A percentile compares a stretch with the other conserved stretches of the same genome.
Conservation (phyloP, 2,797 vertebrate species). For the Galago senegalensis region DNA sequence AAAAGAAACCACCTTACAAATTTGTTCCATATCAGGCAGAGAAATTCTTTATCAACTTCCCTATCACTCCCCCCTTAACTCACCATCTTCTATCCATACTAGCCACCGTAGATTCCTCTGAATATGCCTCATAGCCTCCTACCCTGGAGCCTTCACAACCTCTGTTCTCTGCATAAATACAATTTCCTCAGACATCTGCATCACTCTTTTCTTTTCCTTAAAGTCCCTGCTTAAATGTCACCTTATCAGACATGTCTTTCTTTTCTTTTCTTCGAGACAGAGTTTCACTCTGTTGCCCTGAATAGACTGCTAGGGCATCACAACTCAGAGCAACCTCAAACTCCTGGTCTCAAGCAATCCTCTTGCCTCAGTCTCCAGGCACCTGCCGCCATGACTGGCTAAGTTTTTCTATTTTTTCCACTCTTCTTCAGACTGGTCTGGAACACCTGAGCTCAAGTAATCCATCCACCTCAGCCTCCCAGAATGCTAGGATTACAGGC, state of each 20-base stretch:
- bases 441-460: too few relatives aligned
- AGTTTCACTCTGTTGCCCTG: too few relatives aligned
- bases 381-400: too few relatives aligned
- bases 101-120: not conserved
- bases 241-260: not conserved
- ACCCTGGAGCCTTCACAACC: not conserved
- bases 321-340: too few relatives aligned
- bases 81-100: not conserved
- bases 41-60: not conserved
- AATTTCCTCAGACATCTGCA: not conserved
- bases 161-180: not conserved
- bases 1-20: not conserved
- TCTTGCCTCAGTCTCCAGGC: too few relatives aligned
- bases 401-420: too few relatives aligned
- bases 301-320: too few relatives aligned
- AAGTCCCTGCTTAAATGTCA: not conserved
- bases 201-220: not conserved
- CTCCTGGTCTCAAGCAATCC: too few relatives aligned
- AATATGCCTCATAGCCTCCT: not conserved
- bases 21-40: not conserved
- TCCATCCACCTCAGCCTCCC: too few relatives aligned
- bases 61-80: not conserved
- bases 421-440: too few relatives aligned
- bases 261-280: too few relatives aligned
- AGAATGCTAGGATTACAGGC: too few relatives aligned